A percentile compares a stretch with the other conserved stretches of the same genome.
Evolutionary conservation across 2,888 invertebrate species (phyloP).

Genomic region (Nomada goodeniana): DNA sequence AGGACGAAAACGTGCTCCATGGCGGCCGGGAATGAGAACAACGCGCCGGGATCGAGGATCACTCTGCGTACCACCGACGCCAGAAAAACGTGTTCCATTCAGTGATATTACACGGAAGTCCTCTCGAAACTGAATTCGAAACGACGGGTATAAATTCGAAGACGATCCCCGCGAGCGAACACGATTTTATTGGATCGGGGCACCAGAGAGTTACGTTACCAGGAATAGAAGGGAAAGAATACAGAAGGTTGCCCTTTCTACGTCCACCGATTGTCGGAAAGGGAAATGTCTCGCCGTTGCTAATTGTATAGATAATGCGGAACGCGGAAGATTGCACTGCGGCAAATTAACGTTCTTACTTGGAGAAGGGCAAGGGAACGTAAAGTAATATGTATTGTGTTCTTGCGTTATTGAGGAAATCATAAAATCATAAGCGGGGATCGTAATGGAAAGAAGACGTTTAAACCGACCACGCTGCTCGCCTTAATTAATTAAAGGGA

Average conservation of each 20-base stretch:
- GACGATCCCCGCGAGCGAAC: constrained; percentile 21
- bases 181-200: not conserved
- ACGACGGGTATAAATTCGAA: constrained; percentile 16
- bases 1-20: constrained; percentile 92
- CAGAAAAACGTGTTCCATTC: constrained; percentile 77
- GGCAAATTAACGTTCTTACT: not conserved
- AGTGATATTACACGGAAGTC: constrained; percentile 70
- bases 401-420: not conserved
- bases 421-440: constrained; percentile 55
- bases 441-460: constrained; percentile 59
- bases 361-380: not conserved
- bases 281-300: constrained; percentile 5
- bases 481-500: constrained; percentile 74
- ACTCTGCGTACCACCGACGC: constrained; percentile 76
- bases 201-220: not conserved
- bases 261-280: not conserved
- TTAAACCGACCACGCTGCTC: constrained; percentile 74
- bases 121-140: constrained; percentile 20
- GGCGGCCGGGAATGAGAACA: constrained; percentile 87
- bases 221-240: no score
- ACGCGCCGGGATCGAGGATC: constrained; percentile 79
- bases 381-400: not conserved
- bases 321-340: not conserved
- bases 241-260: not conserved
- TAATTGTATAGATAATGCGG: not conserved